Conservation (phyloP, 2,888 invertebrate genomes). For the Poecilobothrus nobilitatus region DNA sequence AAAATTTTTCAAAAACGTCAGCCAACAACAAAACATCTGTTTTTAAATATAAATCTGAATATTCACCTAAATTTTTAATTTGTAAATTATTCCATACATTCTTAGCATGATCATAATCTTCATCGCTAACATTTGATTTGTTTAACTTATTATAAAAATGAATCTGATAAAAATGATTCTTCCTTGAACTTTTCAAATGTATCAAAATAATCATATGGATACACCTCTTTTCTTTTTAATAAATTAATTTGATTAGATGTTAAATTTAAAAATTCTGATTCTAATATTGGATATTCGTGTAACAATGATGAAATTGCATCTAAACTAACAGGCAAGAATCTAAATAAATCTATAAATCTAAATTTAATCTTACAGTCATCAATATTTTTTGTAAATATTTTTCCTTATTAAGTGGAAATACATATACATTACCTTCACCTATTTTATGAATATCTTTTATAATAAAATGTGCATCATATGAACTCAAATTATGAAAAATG, state of each 20-base stretch:
- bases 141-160: conserved; percentile 17
- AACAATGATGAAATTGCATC: conserved; percentile 11
- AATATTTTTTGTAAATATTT: neutral
- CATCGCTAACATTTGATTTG: no score
- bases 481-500: conserved; percentile 25
- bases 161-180: conserved; percentile 22
- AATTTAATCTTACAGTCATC: conserved; percentile 8
- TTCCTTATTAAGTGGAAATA: neutral
- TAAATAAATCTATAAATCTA: neutral
- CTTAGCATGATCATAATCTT: no score
- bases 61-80: no score
- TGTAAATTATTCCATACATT: conserved; percentile 19
- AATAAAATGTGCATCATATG: conserved; percentile 24
- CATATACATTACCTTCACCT: neutral
- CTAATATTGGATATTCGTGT: neutral
- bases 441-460: conserved; percentile 16
- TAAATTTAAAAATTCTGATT: conserved; percentile 14
- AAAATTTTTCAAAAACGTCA: no score
- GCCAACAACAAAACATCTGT: no score
- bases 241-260: conserved; percentile 7
- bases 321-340: neutral
- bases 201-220: conserved; percentile 32
- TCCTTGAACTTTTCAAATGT: conserved; percentile 22
- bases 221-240: conserved; percentile 29
- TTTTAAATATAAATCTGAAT: no score